Base-by-base conservation (phyloP, 2,113 vertebrate genomes). In the Tangachromis dhanisi region DNA sequence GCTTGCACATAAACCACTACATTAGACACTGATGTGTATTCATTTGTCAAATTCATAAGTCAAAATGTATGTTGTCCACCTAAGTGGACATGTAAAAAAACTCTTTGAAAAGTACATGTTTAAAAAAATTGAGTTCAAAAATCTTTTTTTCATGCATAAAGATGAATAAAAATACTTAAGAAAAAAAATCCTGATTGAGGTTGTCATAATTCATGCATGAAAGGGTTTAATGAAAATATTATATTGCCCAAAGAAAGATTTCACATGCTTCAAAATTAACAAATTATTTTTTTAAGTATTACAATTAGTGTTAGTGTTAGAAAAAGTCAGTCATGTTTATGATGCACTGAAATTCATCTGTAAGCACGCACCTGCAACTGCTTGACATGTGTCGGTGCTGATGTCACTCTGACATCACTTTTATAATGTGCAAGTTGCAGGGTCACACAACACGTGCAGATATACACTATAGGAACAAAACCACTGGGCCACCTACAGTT, bases 271-370 rank as follows among this genome's bases (percentile, higher is more conserved):
- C 24, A 49, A 29, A 49, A 76, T 76, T 49, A 49, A 47, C 14
- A 9, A 73, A 4, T 3, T 16, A 1, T 19, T 61, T 2, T 33
- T 19, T 10, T 5, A 17, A 29, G 0, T 66, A 29, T 73, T 29
- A 29, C 14, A 29, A 47, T 47, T 76, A 63, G 59, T 63, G 59
- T 33, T 17, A 76, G 21, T 76, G 24, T 78, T 78, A 49, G 71
- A 78, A 78, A 78, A 78, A 19, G 8, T 6, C 71, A 49, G 42
- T 47, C 42, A 0, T 76, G 42, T 76, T 76, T 29, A 17, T 73
- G 40, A 76, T 19, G 71, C 24, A 19, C 24, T 31, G 42, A 49
- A 47, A 76, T 76, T 78, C 16, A 31, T 78, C 16, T 78, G 17
- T 49, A 49, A 78, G 24, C 45, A 78, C 3, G 2, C 10, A 33